phyloP scores from a whole-genome alignment of 2,888 invertebrate genomes.

The Acrobasis suavella region DNA sequence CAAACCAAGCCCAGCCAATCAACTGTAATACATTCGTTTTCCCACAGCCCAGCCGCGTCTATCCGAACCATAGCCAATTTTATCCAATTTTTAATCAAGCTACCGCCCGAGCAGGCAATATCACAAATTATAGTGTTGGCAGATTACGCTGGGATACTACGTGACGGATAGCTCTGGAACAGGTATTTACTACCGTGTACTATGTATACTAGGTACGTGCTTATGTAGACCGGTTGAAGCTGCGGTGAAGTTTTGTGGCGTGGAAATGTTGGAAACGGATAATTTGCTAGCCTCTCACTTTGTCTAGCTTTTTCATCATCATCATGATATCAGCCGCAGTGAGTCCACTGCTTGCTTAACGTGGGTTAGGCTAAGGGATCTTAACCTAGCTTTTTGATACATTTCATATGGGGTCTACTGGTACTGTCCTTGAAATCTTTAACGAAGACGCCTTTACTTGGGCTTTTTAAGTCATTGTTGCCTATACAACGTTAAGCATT shows the following conservation, averaged over 20 bases:
- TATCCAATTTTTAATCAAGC: conserved; percentile 74
- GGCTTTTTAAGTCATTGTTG: too few species aligned
- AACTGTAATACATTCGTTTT: conserved; percentile 22
- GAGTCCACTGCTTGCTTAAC: too few species aligned
- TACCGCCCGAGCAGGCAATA: conserved; percentile 69
- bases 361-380: too few species aligned
- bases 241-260: neutral
- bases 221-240: conserved; percentile 11
- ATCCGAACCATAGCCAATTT: conserved; percentile 61
- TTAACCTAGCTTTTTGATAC: too few species aligned
- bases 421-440: too few species aligned
- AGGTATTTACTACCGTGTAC: conserved; percentile 20
- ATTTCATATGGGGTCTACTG: too few species aligned
- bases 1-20: conserved; percentile 12
- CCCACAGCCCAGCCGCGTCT: conserved; percentile 46
- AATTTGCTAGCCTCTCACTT: too few species aligned
- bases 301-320: too few species aligned
- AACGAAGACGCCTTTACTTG: too few species aligned
- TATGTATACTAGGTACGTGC: conserved; percentile 10
- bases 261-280: too few species aligned
- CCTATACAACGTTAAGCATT: too few species aligned
- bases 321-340: too few species aligned
- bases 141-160: conserved; percentile 65
- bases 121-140: conserved; percentile 75
- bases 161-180: conserved; percentile 45